Evolutionary conservation across 2,888 invertebrate genomes (phyloP).

Genomic region (Thyatira batis): DNA sequence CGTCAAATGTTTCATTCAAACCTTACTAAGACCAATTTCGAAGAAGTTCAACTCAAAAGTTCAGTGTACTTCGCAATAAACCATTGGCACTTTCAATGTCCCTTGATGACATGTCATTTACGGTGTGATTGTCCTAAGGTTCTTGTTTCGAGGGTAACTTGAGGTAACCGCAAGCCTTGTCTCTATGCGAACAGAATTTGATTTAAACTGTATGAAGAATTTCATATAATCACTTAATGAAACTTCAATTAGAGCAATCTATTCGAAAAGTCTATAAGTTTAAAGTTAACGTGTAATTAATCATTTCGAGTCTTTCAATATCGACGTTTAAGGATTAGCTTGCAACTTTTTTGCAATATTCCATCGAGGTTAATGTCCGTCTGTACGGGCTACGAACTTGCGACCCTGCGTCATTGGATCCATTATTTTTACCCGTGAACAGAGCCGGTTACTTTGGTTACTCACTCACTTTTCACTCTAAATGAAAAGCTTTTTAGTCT

Average conservation of each 20-base stretch:
- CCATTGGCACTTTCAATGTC: neutral
- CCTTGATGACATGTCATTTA: neutral
- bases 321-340: constrained; percentile 11
- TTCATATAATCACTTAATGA: neutral
- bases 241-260: neutral
- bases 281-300: constrained; percentile 3
- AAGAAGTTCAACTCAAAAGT: neutral
- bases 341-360: constrained; percentile 31
- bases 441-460: constrained; percentile 22
- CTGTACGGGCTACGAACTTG: constrained; percentile 50
- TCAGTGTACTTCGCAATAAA: neutral
- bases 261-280: neutral
- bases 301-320: constrained; percentile 15
- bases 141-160: neutral
- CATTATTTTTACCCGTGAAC: constrained; percentile 37
- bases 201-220: neutral
- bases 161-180: neutral
- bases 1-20: neutral
- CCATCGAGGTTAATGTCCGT: constrained; percentile 46
- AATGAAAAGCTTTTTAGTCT: neutral
- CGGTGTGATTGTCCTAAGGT: neutral
- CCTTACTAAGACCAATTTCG: neutral
- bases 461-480: constrained; percentile 17
- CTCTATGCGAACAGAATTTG: neutral
- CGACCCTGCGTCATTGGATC: constrained; percentile 48